Conservation (phyloP, 1,140 invertebrate species). For the Danaus plexippus region DNA sequence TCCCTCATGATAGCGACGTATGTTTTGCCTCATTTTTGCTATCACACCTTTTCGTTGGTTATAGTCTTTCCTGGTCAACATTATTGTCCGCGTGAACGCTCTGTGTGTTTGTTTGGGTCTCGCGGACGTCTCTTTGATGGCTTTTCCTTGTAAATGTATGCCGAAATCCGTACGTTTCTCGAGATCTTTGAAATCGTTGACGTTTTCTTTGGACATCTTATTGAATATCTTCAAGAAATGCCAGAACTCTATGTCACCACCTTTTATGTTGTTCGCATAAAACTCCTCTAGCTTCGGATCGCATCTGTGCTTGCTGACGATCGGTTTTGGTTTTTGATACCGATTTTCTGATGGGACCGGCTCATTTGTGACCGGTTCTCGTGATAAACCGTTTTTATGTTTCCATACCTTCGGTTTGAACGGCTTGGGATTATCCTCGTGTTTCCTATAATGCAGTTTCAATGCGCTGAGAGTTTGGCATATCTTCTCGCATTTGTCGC, state of each 20-base stretch:
- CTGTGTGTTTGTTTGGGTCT: conserved; percentile 7
- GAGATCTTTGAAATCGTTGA: conserved; percentile 47
- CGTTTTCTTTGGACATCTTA: conserved; percentile 43
- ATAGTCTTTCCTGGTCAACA: conserved; percentile 23
- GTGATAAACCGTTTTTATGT: conserved; percentile 29
- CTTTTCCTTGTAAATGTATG: conserved; percentile 19
- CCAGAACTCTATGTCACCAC: conserved; percentile 56
- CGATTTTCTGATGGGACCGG: conserved; percentile 4
- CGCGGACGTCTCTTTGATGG: neutral
- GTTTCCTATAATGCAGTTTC: conserved; percentile 40
- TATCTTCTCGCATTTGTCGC: conserved; percentile 45
- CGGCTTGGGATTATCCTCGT: conserved; percentile 40
- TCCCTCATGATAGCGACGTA: no score
- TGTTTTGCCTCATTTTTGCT: conserved; percentile 11
- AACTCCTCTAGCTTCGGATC: conserved; percentile 48
- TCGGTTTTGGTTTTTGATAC: conserved; percentile 38
- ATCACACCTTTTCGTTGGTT: conserved; percentile 21
- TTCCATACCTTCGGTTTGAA: conserved; percentile 53
- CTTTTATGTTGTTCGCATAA: conserved; percentile 49
- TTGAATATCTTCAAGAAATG: conserved; percentile 60
- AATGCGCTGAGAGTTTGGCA: conserved; percentile 45
- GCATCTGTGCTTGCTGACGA: conserved; percentile 48
- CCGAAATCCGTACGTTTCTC: conserved; percentile 37
- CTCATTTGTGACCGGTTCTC: neutral
- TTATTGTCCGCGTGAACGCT: conserved; percentile 16